Evolutionary conservation across 2,797 vertebrate genomes (phyloP).

Genomic region (Karalla daura): DNA sequence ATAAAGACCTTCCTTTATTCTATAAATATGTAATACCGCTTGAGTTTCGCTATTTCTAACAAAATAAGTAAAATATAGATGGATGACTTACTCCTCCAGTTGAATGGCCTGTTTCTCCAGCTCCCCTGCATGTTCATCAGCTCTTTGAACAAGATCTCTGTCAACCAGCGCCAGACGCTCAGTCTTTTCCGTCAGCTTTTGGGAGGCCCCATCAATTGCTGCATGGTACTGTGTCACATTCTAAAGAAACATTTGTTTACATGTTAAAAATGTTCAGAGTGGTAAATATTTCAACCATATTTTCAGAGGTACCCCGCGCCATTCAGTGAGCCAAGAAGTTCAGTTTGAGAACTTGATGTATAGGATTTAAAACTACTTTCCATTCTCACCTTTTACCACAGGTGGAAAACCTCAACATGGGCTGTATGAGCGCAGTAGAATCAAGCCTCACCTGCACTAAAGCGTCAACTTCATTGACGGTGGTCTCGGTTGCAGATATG

Average conservation of each 20-base stretch:
- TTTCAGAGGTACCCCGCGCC: neutral
- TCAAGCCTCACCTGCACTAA: slow-evolving; percentile 88
- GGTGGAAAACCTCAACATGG: neutral
- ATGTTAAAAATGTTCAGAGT: neutral
- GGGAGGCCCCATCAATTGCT: slow-evolving; percentile 91
- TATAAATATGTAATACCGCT: too few species aligned
- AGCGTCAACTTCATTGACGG: slow-evolving; percentile 79
- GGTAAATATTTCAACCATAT: neutral
- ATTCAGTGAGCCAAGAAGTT: slow-evolving; percentile 15
- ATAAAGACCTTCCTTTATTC: too few species aligned
- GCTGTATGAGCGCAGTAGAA: neutral
- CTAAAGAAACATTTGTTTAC: slow-evolving; percentile 64
- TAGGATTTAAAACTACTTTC: slow-evolving; percentile 18
- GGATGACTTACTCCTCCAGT: slow-evolving; percentile 85
- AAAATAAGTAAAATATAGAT: neutral
- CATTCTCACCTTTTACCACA: neutral
- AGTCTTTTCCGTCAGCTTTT: slow-evolving; percentile 84
- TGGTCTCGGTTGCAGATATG: slow-evolving; percentile 69
- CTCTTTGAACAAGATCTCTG: slow-evolving; percentile 87
- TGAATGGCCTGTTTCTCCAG: slow-evolving; percentile 87
- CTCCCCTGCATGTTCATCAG: slow-evolving; percentile 83
- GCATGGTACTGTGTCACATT: slow-evolving; percentile 90
- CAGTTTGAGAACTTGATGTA: slow-evolving; percentile 6
- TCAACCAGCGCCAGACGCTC: slow-evolving; percentile 87
- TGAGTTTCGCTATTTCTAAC: neutral